Base-by-base conservation (phyloP, 2,113 vertebrate genomes). In the Mungos mungo region DNA sequence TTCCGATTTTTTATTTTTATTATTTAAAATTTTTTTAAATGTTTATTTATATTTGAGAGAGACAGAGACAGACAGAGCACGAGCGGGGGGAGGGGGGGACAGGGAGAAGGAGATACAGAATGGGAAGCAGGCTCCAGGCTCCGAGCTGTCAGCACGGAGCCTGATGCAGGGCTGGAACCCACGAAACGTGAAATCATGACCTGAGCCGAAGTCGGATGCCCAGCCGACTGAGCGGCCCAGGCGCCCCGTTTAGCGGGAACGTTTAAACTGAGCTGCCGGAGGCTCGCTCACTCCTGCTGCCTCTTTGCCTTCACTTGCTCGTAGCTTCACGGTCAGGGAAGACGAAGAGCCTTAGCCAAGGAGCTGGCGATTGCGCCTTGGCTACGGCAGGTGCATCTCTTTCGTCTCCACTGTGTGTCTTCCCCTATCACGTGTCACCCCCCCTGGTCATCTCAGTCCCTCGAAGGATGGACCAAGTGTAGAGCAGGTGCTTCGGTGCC, bases 251-350 rank as follows among this genome's bases (percentile, higher is more conserved):
- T 4, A 31, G 72, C 69, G 86, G 86, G n/a, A 66, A 35, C 54
- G 45, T 35, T 33, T 60, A 89, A 77, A 84, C 31, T 0, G 4
- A 38, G 4, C 66, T 57, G 60, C 23, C 50, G n/a, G 16, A 23
- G 16, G 35, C n/a, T 47, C 60, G 35, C n/a, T 47, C 60, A 60
- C 18, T 31, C 60, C 18, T 12, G 47, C 31, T 27, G 38, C 60
- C 27, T 71, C 15, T 92, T 87, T 33, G 77, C 31, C 69, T 93
- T 96, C 50, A 63, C 13, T 77, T 60, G 16, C 63, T 69, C 11
- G 29, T n/a, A 85, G 38, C 57, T 83, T 88, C 10, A 50, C 76
- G 60, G 29, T 80, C 63, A 86, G 81, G 87, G 45, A 90, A 85
- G 63, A 69, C 14, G 31, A 72, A 93, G n/a, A 31, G 13, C 12